phyloP scores from a whole-genome alignment of 2,113 vertebrate species.

The Charadrius vociferus region DNA sequence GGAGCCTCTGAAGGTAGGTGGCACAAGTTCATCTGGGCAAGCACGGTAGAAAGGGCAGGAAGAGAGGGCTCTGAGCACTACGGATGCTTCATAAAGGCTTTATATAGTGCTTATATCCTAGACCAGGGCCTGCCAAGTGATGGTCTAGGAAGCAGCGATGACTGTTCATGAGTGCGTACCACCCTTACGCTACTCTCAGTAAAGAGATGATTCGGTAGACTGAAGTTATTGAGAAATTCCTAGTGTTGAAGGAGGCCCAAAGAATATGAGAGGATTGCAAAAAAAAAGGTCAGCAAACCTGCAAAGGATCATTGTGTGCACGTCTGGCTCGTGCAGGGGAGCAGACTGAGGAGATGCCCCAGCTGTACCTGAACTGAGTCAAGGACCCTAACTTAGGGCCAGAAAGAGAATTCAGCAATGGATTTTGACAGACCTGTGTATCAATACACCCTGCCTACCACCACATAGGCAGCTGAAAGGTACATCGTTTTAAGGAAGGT shows the following conservation, averaged over 20 bases:
- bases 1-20: neutral
- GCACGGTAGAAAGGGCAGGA: neutral
- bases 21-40: neutral
- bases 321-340: fast-evolving
- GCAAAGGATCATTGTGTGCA: neutral
- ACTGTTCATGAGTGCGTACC: neutral
- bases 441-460: neutral
- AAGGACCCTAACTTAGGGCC: too few species aligned
- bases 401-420: neutral
- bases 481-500: fast-evolving
- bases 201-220: neutral
- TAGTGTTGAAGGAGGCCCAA: neutral
- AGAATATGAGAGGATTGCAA: neutral
- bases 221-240: neutral
- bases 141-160: fast-evolving
- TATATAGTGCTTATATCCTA: neutral
- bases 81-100: neutral
- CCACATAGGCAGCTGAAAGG: neutral
- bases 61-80: neutral
- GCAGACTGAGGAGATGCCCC: neutral
- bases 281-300: neutral
- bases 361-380: neutral
- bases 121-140: neutral
- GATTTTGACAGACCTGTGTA: neutral
- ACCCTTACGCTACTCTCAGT: neutral